Evolutionary conservation across 2,797 vertebrate genomes (phyloP), one percentile per base, ranked within the genome.

Genomic region (Neostethus bicornis): DNA sequence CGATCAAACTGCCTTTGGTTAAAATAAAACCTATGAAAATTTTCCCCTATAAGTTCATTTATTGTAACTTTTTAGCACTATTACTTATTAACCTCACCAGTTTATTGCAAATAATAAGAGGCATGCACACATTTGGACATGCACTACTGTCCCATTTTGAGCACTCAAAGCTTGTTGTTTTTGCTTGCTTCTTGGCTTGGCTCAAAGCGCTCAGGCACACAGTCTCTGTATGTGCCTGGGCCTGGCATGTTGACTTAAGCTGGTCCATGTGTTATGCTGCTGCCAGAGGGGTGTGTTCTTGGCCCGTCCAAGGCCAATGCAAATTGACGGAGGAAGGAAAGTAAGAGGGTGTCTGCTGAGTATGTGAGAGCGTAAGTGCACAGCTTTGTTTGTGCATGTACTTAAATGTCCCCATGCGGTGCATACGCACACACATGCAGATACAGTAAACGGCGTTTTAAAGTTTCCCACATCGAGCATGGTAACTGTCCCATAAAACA

Each of bases 201-300:
- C 75, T 77, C 31, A 51, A 23, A 66, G 54, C 48, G 2, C 17
- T 38, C n/a, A n/a, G n/a, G n/a, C n/a, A n/a, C n/a, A n/a, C n/a
- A 58, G 34, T 56, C 55, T 60, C 45, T 66, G 52, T 75, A 75
- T 85, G 77, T 84, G 84, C 77, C 75, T 61, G 66, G 58, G 80
- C 80, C 64, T 79, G 80, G 85, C 77, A 83, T 91, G 88, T 90
- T 91, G 86, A 88, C 82, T 90, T 85, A 71, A 91, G 73, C 73
- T 43, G 66, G 71, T 65, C 87, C 73, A 78, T 88, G 76, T 80
- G 85, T 83, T 85, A 73, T 66, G 60, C 61, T 4, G 38, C 73
- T 87, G 86, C 84, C 78, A 85, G 67, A 75, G 64, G 76, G 84
- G 79, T 56, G 66, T 79, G 74, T 63, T 76, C 71, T 73, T 73